These are phyloP conservation scores for Fregetta grallaria DNA, from an alignment of 2,113 vertebrate species.

Conservation along the genomic window DNA sequence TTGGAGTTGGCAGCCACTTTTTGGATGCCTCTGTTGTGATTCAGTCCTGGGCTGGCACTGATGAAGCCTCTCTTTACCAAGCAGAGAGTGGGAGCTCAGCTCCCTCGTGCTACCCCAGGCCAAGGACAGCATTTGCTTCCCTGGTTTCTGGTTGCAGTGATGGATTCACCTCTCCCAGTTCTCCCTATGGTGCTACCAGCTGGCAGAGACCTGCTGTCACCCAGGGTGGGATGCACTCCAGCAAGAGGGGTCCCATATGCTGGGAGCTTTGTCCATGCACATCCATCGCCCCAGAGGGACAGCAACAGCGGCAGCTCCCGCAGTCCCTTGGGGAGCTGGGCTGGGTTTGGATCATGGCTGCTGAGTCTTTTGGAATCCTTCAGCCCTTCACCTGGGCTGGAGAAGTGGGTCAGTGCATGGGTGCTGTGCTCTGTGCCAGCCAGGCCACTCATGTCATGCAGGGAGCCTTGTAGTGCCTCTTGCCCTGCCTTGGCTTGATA, in stretches of 20 bases:
- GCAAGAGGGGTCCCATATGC: not conserved
- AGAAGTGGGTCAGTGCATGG: not conserved
- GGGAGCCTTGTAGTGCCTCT: not conserved
- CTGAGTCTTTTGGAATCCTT: not conserved
- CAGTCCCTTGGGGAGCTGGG: not conserved
- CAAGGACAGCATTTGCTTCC: not conserved
- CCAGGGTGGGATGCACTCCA: not conserved
- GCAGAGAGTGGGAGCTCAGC: not conserved
- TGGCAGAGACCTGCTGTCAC: not conserved
- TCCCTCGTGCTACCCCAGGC: not conserved
- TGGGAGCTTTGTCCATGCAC: not conserved
- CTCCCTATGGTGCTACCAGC: not conserved
- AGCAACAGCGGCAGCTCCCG: fast-evolving
- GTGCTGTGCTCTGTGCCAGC: not conserved
- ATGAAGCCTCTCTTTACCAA: not conserved
- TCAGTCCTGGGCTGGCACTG: not conserved
- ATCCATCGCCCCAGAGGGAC: not conserved
- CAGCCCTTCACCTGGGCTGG: not conserved
- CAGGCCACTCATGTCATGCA: not conserved
- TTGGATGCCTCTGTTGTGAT: not conserved
- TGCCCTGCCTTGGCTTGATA: not conserved
- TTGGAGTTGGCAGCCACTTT: not conserved
- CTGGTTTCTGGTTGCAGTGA: not conserved
- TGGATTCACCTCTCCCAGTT: not conserved
- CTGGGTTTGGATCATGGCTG: not conserved